Percentiles rank a stretch among this genome's conserved stretches.
Evolutionary conservation across 1,140 invertebrate genomes (phyloP).

Genomic region (Conus betulinus): DNA sequence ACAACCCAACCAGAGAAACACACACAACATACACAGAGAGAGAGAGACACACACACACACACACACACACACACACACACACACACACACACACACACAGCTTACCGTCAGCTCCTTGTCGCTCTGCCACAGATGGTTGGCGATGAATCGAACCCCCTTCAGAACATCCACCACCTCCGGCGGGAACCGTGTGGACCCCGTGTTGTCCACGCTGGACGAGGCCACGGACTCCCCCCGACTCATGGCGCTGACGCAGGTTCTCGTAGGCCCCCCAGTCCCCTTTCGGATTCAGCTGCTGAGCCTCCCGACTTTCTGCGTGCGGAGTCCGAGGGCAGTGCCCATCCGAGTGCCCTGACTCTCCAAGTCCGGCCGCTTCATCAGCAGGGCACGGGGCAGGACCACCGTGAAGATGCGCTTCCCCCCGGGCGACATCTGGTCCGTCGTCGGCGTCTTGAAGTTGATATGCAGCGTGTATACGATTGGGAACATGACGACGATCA

Average conservation of each 20-base stretch:
- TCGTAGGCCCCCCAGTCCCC: constrained; percentile 33
- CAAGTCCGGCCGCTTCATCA: constrained; percentile 71
- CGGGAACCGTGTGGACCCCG: constrained; percentile 41
- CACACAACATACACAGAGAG: no score
- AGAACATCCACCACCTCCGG: constrained; percentile 92
- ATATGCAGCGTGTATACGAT: constrained; percentile 75
- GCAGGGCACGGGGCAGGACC: constrained; percentile 72
- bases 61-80: not conserved
- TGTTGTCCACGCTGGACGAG: constrained; percentile 12
- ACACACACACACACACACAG: constrained; percentile 4
- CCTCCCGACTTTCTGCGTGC: constrained; percentile 84
- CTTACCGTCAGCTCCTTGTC: constrained; percentile 66
- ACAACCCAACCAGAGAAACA: no score
- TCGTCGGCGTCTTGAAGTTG: constrained; percentile 73
- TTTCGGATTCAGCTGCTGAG: constrained; percentile 80
- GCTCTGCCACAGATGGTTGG: constrained; percentile 90
- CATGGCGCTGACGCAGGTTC: constrained; percentile 39
- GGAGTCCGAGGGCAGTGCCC: not conserved
- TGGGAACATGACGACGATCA: constrained; percentile 73
- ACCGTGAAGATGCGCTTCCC: constrained; percentile 73
- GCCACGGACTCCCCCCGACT: constrained; percentile 17
- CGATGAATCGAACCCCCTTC: constrained; percentile 95
- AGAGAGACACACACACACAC: no score
- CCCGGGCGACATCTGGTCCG: constrained; percentile 75
- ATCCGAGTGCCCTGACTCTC: not conserved